These are phyloP conservation scores for Pelecanus crispus DNA, from an alignment of 2,113 vertebrate species.

Conservation along the genomic window DNA sequence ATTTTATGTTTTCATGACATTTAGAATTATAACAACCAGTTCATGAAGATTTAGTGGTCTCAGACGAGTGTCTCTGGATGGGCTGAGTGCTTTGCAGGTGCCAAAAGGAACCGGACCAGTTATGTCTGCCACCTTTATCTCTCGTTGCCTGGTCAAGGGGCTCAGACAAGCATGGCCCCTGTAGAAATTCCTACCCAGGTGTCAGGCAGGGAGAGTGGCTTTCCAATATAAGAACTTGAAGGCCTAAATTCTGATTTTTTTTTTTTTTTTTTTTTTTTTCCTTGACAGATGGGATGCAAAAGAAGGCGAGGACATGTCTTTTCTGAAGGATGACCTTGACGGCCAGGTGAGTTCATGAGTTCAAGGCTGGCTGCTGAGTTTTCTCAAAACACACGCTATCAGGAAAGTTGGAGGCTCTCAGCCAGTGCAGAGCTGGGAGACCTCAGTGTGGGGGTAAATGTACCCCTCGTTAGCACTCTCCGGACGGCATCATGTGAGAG, in stretches of 20 bases:
- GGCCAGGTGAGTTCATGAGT: constrained; percentile 55
- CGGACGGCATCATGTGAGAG: not conserved
- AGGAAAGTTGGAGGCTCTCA: not conserved
- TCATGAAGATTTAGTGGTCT: not conserved
- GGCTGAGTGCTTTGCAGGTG: not conserved
- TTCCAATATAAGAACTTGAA: not conserved
- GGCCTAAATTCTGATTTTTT: not conserved
- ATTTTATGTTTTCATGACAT: not conserved
- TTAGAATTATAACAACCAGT: not conserved
- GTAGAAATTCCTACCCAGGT: not conserved
- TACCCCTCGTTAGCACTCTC: not conserved
- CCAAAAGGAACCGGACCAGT: not conserved
- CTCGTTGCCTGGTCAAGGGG: not conserved
- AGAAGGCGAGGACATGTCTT: constrained; percentile 57
- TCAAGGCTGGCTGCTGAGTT: not conserved
- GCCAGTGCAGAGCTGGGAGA: not conserved
- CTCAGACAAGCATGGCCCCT: not conserved
- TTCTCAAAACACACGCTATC: not conserved
- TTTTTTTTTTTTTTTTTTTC: not conserved
- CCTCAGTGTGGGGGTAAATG: not conserved
- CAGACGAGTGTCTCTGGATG: not conserved
- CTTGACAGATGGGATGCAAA: constrained; percentile 71
- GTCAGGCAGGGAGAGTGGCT: not conserved
- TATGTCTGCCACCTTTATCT: not conserved
- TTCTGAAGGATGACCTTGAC: constrained; percentile 55